phyloP scores from a whole-genome alignment of 2,797 vertebrate species.

The Protosalanx chinensis region DNA sequence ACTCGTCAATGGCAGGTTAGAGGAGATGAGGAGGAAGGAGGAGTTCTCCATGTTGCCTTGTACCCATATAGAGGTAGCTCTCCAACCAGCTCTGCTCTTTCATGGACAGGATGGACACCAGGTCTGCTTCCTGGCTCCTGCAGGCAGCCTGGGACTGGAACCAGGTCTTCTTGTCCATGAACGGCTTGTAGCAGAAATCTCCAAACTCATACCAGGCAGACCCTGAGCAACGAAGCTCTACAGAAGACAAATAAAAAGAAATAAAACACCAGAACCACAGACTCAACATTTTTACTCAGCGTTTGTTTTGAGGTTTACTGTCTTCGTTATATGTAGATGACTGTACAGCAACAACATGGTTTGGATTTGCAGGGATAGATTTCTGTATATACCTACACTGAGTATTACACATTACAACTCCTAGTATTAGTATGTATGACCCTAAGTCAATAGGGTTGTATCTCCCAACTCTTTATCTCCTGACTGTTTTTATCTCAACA shows the following conservation, averaged over 20 bases:
- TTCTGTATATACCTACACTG: too few species aligned
- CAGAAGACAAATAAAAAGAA: not conserved
- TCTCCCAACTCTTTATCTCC: too few species aligned
- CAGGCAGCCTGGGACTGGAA: constrained; percentile 51
- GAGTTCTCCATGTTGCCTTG: not conserved
- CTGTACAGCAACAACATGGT: not conserved
- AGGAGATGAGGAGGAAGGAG: not conserved
- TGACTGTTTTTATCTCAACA: too few species aligned
- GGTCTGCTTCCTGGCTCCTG: constrained; percentile 64
- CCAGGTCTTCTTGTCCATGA: constrained; percentile 68
- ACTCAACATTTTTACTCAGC: not conserved
- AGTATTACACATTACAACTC: too few species aligned
- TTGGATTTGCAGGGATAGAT: too few species aligned
- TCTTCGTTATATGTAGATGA: not conserved
- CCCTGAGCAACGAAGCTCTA: constrained; percentile 74
- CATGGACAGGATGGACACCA: constrained; percentile 71
- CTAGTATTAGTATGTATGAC: too few species aligned
- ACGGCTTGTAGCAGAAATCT: constrained; percentile 78
- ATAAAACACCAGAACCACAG: not conserved
- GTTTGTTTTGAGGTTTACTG: not conserved
- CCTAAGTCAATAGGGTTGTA: too few species aligned
- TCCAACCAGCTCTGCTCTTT: constrained; percentile 78
- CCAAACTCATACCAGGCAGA: constrained; percentile 77
- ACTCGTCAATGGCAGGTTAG: too few species aligned
- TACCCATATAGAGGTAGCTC: constrained; percentile 76